Conservation (phyloP, 2,888 invertebrate genomes). For the Oligia latruncula region DNA sequence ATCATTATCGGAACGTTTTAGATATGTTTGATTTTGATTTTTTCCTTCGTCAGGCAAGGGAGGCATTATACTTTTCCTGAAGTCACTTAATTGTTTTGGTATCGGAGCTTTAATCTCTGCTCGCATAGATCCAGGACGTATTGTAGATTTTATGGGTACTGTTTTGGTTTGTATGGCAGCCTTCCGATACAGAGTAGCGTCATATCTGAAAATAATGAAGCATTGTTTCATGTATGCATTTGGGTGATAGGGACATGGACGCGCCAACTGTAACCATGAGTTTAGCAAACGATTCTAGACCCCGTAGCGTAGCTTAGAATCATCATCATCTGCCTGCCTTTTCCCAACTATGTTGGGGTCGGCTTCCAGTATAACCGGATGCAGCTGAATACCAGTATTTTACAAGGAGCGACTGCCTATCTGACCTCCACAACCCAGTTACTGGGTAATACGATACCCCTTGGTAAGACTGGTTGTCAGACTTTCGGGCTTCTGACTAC, state of each 20-base stretch:
- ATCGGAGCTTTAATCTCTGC: neutral
- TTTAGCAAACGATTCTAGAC: neutral
- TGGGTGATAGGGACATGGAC: neutral
- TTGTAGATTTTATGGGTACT: neutral
- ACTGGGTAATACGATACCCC: too few relatives aligned
- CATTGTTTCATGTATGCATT: neutral
- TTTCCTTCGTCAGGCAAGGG: too few relatives aligned
- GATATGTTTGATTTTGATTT: neutral
- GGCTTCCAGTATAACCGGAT: too few relatives aligned
- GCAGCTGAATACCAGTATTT: too few relatives aligned
- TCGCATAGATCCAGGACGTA: neutral
- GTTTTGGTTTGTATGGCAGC: neutral
- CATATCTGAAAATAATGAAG: constrained; percentile 13
- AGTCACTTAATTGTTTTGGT: neutral
- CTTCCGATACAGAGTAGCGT: neutral
- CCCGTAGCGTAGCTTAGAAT: too few relatives aligned
- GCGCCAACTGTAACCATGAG: neutral
- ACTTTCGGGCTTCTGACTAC: too few relatives aligned
- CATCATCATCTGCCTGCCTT: too few relatives aligned
- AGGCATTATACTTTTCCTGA: neutral
- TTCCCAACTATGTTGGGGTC: too few relatives aligned
- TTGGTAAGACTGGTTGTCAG: too few relatives aligned
- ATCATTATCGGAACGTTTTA: neutral
- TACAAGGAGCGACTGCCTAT: too few relatives aligned
- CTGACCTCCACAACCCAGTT: too few relatives aligned